Conservation (phyloP, 2,113 vertebrate species). For the Suricata suricatta region DNA sequence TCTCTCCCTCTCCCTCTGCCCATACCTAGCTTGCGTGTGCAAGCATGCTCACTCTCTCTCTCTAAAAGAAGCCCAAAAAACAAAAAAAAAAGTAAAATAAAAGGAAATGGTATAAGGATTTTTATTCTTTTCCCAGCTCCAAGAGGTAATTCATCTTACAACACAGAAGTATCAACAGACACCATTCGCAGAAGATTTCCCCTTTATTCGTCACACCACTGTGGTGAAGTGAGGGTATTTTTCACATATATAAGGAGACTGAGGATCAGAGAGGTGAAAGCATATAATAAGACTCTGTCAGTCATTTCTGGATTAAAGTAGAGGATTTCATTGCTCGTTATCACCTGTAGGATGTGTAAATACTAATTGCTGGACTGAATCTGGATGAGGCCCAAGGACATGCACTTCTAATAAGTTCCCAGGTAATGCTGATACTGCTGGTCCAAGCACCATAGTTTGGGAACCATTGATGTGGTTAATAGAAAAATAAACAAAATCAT, state of each 20-base stretch:
- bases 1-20: too few species aligned
- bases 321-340: neutral
- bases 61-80: too few species aligned
- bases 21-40: too few species aligned
- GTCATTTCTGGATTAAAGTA: neutral
- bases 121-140: conserved; percentile 21
- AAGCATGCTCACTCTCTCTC: too few species aligned
- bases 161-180: neutral
- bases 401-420: neutral
- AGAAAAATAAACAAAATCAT: neutral
- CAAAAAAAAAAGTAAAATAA: neutral
- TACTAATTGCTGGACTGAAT: neutral
- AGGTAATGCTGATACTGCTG: neutral
- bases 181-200: conserved; percentile 11
- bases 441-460: neutral
- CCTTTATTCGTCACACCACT: neutral
- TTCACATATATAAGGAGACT: neutral
- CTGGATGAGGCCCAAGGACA: neutral
- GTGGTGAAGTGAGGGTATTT: neutral
- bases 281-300: neutral
- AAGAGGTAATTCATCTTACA: conserved; percentile 27
- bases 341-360: neutral
- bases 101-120: neutral
- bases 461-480: neutral
- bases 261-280: neutral